These are phyloP conservation scores for Sphaerophoria taeniata DNA, from an alignment of 2,888 invertebrate species.

Conservation along the genomic window DNA sequence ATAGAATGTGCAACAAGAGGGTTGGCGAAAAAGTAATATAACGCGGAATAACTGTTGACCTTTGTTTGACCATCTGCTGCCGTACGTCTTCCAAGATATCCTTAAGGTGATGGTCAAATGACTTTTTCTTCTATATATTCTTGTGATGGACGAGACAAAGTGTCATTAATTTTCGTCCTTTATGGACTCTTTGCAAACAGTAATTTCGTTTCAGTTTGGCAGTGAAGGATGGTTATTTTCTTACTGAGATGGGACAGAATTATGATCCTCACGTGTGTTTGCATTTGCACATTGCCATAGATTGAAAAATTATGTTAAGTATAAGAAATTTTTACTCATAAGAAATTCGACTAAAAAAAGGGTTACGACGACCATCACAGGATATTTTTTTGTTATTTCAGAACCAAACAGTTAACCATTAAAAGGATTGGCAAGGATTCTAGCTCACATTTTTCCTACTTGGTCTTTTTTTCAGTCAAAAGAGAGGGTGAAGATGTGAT, in stretches of 20 bases:
- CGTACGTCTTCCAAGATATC: not conserved
- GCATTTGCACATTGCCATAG: conserved; percentile 76
- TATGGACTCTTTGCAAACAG: conserved; percentile 66
- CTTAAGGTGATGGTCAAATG: conserved; percentile 63
- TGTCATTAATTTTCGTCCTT: conserved; percentile 64
- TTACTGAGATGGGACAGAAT: conserved; percentile 18
- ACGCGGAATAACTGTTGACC: conserved; percentile 69
- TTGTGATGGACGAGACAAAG: conserved; percentile 11
- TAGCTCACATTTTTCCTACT: conserved; percentile 45
- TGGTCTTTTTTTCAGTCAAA: conserved; percentile 4
- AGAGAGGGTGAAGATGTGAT: conserved; percentile 21
- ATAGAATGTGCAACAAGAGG: conserved; percentile 59
- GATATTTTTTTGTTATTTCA: conserved; percentile 79
- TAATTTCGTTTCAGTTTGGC: conserved; percentile 43
- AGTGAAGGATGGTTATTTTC: conserved; percentile 64
- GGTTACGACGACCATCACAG: conserved; percentile 80
- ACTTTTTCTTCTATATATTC: conserved; percentile 13
- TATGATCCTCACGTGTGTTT: conserved; percentile 67
- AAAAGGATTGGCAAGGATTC: conserved; percentile 70
- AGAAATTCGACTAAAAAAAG: conserved; percentile 16
- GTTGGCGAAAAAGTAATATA: conserved; percentile 44
- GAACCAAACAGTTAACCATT: conserved; percentile 59
- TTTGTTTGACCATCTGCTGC: conserved; percentile 50
- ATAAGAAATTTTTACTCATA: conserved; percentile 43
- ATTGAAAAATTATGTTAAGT: conserved; percentile 83